These are phyloP conservation scores for Tor tambroides DNA, from an alignment of 2,113 vertebrate species.

Conservation along the genomic window DNA sequence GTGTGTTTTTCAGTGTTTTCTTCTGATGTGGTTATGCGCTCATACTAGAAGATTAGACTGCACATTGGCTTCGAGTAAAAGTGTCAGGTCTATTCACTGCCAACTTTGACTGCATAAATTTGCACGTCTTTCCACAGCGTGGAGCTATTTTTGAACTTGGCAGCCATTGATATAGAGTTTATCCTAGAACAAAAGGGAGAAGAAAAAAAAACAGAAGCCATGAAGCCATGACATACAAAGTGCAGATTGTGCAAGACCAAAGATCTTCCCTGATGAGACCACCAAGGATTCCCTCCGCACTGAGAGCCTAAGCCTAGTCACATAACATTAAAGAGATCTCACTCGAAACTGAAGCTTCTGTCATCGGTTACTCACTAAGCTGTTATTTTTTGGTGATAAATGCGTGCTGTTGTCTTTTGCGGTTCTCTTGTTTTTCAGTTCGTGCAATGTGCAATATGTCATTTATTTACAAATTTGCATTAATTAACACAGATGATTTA, in stretches of 20 bases:
- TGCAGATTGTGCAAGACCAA: slow-evolving; percentile 14
- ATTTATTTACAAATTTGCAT: slow-evolving; percentile 21
- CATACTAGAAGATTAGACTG: slow-evolving; percentile 28
- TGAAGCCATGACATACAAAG: slow-evolving; percentile 1
- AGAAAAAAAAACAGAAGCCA: background rate
- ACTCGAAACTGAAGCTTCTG: background rate
- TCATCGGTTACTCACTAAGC: too few relatives aligned
- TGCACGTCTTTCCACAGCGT: slow-evolving; percentile 39
- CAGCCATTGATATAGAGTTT: slow-evolving; percentile 31
- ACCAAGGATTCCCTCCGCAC: slow-evolving; percentile 4
- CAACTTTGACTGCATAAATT: slow-evolving; percentile 50
- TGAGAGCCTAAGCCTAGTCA: background rate
- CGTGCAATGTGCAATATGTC: background rate
- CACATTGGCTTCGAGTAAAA: slow-evolving; percentile 27
- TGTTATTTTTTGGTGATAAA: background rate
- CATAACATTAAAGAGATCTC: background rate
- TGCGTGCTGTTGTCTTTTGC: background rate
- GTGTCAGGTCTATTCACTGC: slow-evolving; percentile 43
- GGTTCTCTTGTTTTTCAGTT: background rate
- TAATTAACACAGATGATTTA: slow-evolving; percentile 1
- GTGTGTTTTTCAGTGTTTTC: background rate
- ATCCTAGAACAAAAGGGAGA: slow-evolving; percentile 18
- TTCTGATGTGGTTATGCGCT: slow-evolving; percentile 5
- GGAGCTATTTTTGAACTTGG: slow-evolving; percentile 49
- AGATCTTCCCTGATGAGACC: slow-evolving; percentile 22